Conservation (phyloP, 1,140 invertebrate species). For the Pogonomyrmex barbatus region DNA sequence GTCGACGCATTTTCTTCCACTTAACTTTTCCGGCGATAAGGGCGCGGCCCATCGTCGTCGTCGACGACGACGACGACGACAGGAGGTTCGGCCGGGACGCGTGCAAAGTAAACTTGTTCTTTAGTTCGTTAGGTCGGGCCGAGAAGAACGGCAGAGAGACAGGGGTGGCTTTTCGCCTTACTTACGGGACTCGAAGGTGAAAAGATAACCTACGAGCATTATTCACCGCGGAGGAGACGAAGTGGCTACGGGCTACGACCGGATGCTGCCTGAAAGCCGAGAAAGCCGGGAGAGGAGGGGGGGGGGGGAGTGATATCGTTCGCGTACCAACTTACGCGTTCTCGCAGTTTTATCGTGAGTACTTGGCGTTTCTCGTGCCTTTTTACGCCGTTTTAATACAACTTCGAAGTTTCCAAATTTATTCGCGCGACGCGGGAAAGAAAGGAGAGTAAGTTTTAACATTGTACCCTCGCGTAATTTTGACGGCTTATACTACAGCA, state of each 20-base stretch:
- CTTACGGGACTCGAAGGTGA: conserved; percentile 83
- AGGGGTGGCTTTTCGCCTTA: conserved; percentile 72
- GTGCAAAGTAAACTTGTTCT: conserved; percentile 82
- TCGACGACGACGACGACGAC: conserved; percentile 56
- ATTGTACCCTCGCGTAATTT: neutral
- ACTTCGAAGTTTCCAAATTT: conserved; percentile 50
- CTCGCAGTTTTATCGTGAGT: conserved; percentile 48
- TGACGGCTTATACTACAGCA: neutral
- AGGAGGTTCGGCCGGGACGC: conserved; percentile 65
- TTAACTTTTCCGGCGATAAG: conserved; percentile 84
- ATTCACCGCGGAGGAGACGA: conserved; percentile 76
- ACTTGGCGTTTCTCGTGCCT: conserved; percentile 25
- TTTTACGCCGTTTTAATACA: conserved; percentile 41
- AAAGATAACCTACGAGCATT: conserved; percentile 84
- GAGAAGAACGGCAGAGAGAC: conserved; percentile 38
- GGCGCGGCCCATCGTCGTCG: conserved; percentile 62
- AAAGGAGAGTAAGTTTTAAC: neutral
- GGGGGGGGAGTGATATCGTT: conserved; percentile 36
- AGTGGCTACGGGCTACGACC: conserved; percentile 46
- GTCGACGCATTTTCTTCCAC: conserved; percentile 84
- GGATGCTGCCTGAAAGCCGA: conserved; percentile 51
- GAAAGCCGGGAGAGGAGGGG: neutral
- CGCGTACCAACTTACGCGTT: conserved; percentile 31
- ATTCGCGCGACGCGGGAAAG: conserved; percentile 2
- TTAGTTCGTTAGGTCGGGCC: conserved; percentile 83